Conservation (phyloP, 2,113 vertebrate species). For the Xenopus borealis region DNA sequence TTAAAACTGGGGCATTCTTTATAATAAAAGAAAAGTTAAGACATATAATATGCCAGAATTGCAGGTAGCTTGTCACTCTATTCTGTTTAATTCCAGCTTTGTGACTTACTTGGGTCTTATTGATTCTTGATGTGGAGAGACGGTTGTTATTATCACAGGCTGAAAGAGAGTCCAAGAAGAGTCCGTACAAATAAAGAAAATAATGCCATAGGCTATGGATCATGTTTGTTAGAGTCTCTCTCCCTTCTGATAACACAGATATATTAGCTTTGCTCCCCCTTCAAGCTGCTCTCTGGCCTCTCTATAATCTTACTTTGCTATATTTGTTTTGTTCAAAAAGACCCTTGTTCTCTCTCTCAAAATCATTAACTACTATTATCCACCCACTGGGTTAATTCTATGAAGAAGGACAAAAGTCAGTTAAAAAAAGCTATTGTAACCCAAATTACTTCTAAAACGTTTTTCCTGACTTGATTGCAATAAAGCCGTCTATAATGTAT, state of each 20-base stretch:
- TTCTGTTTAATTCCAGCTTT: background rate
- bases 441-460: too few species aligned
- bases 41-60: too few species aligned
- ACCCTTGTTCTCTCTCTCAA: slow-evolving; percentile 36
- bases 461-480: too few species aligned
- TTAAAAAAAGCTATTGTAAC: slow-evolving; percentile 1
- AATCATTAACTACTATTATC: slow-evolving; percentile 40
- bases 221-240: slow-evolving; percentile 16
- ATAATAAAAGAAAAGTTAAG: too few species aligned
- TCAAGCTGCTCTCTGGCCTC: background rate
- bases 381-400: background rate
- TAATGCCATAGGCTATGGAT: slow-evolving; percentile 4
- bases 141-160: slow-evolving; percentile 7
- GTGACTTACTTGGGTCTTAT: slow-evolving; percentile 32
- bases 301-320: slow-evolving; percentile 3
- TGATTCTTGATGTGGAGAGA: slow-evolving; percentile 22
- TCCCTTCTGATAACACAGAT: background rate
- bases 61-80: too few species aligned
- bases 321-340: slow-evolving; percentile 17
- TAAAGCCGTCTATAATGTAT: too few species aligned
- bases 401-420: background rate
- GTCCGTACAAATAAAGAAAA: slow-evolving; percentile 28
- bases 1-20: too few species aligned
- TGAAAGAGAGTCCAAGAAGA: slow-evolving; percentile 5
- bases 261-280: background rate